These are phyloP conservation scores for Caenorhabditis remanei DNA, from an alignment of 1,140 invertebrate species.

Conservation along the genomic window DNA sequence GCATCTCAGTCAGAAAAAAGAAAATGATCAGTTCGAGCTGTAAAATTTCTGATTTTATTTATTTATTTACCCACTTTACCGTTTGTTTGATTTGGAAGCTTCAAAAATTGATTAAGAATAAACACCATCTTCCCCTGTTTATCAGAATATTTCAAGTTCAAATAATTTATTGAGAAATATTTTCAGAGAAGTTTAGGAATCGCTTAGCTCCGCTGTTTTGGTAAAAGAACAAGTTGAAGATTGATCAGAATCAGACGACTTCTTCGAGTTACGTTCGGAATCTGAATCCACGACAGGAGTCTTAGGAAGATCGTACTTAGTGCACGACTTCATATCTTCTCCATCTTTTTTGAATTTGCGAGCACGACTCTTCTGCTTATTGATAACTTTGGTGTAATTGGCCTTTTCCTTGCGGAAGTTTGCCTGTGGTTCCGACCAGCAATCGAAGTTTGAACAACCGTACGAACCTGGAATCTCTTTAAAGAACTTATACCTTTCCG, in stretches of 20 bases:
- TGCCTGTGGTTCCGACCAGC: slow-evolving; percentile 15
- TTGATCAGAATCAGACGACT: neutral
- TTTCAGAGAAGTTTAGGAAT: neutral
- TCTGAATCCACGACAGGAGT: neutral
- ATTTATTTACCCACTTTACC: neutral
- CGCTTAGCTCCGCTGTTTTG: neutral
- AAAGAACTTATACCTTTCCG: neutral
- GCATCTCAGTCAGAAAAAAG: slow-evolving; percentile 31
- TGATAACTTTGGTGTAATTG: slow-evolving; percentile 38
- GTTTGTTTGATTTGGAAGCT: neutral
- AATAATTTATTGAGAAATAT: neutral
- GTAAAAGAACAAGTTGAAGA: neutral
- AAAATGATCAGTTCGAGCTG: neutral
- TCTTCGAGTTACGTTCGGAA: neutral
- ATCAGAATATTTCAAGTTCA: neutral
- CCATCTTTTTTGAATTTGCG: slow-evolving; percentile 27
- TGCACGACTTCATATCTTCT: slow-evolving; percentile 29
- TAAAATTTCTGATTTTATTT: slow-evolving; percentile 3
- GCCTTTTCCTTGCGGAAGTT: slow-evolving; percentile 8
- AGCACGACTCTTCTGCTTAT: slow-evolving; percentile 26
- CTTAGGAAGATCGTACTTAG: neutral
- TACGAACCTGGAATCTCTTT: neutral
- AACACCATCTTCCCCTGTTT: neutral
- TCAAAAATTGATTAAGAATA: neutral
- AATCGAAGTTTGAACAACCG: slow-evolving; percentile 39